phyloP scores from a whole-genome alignment of 2,888 invertebrate species.

The Mesorhabditis sp. region DNA sequence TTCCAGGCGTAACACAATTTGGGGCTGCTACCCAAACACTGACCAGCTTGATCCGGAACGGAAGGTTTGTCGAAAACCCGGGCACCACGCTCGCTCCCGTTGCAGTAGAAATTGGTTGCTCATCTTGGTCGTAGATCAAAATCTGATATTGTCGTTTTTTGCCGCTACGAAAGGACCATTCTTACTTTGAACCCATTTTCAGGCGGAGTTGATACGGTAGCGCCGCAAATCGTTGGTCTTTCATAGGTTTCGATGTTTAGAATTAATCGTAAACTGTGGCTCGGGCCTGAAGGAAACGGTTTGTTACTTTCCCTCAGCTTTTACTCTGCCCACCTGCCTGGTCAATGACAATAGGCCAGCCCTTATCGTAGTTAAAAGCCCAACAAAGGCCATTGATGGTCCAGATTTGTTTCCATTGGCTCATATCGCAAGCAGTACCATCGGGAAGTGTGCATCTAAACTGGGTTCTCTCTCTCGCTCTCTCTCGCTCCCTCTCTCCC shows the following conservation, averaged over 20 bases:
- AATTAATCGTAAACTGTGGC: neutral
- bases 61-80: neutral
- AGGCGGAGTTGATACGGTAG: neutral
- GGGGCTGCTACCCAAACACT: too few species aligned
- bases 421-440: neutral
- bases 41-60: neutral
- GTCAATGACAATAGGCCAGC: neutral
- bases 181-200: neutral
- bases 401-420: neutral
- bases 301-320: too few species aligned
- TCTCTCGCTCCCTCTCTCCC: too few species aligned
- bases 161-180: neutral
- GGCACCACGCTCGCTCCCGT: neutral
- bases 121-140: conserved; percentile 3
- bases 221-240: neutral
- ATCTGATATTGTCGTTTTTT: neutral
- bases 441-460: neutral
- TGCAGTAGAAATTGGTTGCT: neutral
- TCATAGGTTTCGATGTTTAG: neutral
- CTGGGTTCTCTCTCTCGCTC: too few species aligned
- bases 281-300: neutral
- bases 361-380: neutral
- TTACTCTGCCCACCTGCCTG: too few species aligned
- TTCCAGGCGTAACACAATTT: too few species aligned
- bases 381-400: neutral